phyloP scores from a whole-genome alignment of 35 echinoderm and acorn worm genomes.

The Antedon bifida region DNA sequence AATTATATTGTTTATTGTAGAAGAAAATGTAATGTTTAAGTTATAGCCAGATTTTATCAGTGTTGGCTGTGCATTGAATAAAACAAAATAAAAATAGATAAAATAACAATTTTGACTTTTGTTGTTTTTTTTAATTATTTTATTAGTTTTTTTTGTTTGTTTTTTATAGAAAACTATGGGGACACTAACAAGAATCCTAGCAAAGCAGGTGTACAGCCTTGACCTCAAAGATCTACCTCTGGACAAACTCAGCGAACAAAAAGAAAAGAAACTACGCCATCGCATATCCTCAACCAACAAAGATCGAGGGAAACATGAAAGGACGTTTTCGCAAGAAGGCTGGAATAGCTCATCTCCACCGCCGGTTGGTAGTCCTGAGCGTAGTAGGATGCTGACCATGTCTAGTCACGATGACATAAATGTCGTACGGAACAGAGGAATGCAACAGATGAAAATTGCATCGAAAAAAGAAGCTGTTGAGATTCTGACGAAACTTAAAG shows the following conservation, averaged over 20 bases:
- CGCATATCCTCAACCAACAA: constrained; percentile 1
- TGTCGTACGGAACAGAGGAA: constrained; percentile 9
- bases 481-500: constrained; percentile 18
- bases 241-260: constrained; percentile 77
- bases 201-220: constrained; percentile 66
- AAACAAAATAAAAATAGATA: too few species aligned
- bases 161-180: constrained; percentile 86
- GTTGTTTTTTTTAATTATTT: too few species aligned
- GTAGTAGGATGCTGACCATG: constrained; percentile 19
- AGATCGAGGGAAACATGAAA: constrained; percentile 23
- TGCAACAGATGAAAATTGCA: constrained; percentile 19
- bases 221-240: constrained; percentile 84
- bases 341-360: constrained; percentile 24
- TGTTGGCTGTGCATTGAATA: too few species aligned
- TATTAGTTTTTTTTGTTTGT: not conserved
- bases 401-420: constrained; percentile 39
- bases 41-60: too few species aligned
- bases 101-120: too few species aligned
- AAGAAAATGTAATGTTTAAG: too few species aligned
- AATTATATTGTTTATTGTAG: too few species aligned
- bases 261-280: constrained; percentile 37
- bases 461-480: constrained; percentile 24
- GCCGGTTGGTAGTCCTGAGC: constrained; percentile 14
- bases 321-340: constrained; percentile 63
- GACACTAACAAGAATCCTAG: constrained; percentile 76